Evolutionary conservation across 2,888 invertebrate genomes (phyloP).

Genomic region (Tetranychus truncatus): DNA sequence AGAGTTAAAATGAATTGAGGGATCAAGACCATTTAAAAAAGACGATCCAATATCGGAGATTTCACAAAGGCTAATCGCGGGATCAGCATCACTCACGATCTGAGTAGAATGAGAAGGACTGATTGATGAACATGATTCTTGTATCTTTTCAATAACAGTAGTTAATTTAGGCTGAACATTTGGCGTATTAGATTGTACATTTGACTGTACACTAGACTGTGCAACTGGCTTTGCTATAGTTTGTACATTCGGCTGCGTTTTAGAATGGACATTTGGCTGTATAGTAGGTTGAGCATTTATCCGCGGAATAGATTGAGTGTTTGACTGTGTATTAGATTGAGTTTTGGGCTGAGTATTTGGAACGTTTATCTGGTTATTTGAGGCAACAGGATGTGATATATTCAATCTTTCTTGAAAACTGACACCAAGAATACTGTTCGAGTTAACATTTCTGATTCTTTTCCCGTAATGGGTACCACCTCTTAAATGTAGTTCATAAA

Average conservation of each 20-base stretch:
- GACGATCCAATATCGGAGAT: not conserved
- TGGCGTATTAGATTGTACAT: too few species aligned
- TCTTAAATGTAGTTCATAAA: not conserved
- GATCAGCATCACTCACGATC: not conserved
- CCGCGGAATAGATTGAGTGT: too few species aligned
- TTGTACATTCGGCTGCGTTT: too few species aligned
- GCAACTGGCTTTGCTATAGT: too few species aligned
- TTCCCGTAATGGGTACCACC: slow-evolving; percentile 4
- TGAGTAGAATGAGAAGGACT: not conserved
- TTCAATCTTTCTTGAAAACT: not conserved
- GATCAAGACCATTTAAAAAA: not conserved
- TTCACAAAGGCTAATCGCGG: not conserved
- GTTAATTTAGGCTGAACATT: too few species aligned
- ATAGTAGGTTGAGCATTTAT: too few species aligned
- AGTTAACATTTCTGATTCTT: not conserved
- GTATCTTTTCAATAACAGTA: not conserved
- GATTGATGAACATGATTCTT: not conserved
- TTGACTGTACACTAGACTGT: too few species aligned
- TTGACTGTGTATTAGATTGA: not conserved
- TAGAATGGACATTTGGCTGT: too few species aligned
- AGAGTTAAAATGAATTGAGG: not conserved
- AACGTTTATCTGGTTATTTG: not conserved
- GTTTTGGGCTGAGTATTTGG: not conserved
- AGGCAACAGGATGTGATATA: not conserved
- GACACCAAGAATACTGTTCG: not conserved